Evolutionary conservation across 2,797 vertebrate species (phyloP).

Genomic region (Acridotheres tristis): DNA sequence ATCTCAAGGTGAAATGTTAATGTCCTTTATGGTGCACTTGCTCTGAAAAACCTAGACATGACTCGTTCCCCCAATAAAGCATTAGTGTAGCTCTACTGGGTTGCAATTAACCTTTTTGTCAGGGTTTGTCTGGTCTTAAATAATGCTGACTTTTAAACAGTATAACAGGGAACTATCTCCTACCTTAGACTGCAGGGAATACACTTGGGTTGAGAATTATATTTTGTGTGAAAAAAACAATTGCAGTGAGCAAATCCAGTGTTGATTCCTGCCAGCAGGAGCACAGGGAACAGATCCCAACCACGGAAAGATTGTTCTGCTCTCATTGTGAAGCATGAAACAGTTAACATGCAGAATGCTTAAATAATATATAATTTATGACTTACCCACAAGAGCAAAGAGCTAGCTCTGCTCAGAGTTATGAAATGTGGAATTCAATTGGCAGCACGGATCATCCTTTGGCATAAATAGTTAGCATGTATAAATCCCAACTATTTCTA

Average conservation of each 20-base stretch:
- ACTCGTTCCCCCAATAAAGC: constrained; percentile 69
- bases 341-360: not conserved
- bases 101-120: constrained; percentile 76
- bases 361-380: not conserved
- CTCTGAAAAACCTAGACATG: constrained; percentile 57
- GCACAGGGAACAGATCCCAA: not conserved
- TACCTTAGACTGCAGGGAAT: constrained; percentile 55
- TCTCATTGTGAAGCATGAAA: not conserved
- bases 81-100: constrained; percentile 63
- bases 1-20: constrained; percentile 47
- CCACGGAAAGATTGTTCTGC: not conserved
- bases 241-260: constrained; percentile 43
- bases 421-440: not conserved
- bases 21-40: constrained; percentile 46
- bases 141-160: constrained; percentile 68
- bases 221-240: not conserved
- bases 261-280: constrained; percentile 27
- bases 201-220: constrained; percentile 56
- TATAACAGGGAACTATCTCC: constrained; percentile 40
- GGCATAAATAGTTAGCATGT: not conserved
- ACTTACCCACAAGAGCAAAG: not conserved
- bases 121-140: constrained; percentile 68
- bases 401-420: not conserved
- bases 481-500: not conserved
- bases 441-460: not conserved